These are phyloP conservation scores for Mobula hypostoma DNA, from an alignment of 2,113 vertebrate species.

Conservation along the genomic window DNA sequence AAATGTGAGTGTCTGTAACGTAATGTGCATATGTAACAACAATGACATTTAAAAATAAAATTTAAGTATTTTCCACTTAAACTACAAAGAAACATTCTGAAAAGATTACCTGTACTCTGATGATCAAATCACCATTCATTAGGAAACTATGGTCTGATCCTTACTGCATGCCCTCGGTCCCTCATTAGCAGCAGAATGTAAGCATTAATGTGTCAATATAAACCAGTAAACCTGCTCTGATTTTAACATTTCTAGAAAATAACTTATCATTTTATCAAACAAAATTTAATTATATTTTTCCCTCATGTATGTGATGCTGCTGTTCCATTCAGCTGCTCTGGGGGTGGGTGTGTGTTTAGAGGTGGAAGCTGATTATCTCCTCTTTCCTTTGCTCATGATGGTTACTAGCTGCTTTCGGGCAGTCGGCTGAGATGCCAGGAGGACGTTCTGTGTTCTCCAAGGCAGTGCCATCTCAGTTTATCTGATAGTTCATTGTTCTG, in stretches of 20 bases:
- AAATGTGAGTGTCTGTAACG: too few species aligned
- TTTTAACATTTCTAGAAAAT: background rate
- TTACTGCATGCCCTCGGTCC: background rate
- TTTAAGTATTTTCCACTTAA: conserved; percentile 10
- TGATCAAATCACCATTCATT: background rate
- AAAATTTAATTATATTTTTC: background rate
- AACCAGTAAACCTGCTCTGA: background rate
- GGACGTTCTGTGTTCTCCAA: background rate
- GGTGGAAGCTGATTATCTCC: background rate
- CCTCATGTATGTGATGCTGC: background rate
- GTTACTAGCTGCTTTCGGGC: background rate
- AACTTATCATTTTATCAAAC: background rate
- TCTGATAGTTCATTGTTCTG: background rate
- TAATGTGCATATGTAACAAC: too few species aligned
- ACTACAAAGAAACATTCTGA: background rate
- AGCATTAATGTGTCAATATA: background rate
- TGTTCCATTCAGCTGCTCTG: background rate
- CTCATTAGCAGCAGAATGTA: background rate
- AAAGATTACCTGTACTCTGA: background rate
- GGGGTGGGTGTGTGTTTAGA: background rate
- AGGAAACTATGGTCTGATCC: background rate
- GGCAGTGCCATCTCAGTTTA: background rate
- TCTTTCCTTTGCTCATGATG: background rate
- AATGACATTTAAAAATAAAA: background rate
- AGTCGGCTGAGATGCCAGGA: background rate